A percentile compares a stretch with the other conserved stretches of the same genome.
Conservation (phyloP, 64 coral and sea anemone genomes). For the Astreopora myriophthalma region DNA sequence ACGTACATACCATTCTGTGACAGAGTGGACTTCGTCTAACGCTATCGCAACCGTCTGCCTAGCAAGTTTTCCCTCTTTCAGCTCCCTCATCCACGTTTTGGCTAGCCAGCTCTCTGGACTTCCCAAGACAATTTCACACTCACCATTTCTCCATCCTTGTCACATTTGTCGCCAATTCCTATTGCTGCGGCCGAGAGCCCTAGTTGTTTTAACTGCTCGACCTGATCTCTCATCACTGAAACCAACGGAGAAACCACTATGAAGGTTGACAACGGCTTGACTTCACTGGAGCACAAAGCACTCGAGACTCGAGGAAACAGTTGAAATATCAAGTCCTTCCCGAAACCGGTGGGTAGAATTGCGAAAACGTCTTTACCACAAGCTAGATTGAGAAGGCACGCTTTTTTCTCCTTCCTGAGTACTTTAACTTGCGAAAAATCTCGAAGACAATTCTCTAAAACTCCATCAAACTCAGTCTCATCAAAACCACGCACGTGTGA, state of each 20-base stretch:
- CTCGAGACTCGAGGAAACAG: too few species aligned
- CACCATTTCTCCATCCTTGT: background rate
- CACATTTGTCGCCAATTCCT: background rate
- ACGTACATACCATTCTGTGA: constrained; percentile 51
- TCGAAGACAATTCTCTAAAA: too few species aligned
- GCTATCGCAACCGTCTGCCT: constrained; percentile 21
- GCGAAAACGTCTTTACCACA: too few species aligned
- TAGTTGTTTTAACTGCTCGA: background rate
- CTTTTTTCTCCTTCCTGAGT: too few species aligned
- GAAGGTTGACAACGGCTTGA: background rate
- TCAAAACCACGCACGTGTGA: too few species aligned
- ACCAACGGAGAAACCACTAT: background rate
- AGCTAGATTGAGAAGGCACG: too few species aligned
- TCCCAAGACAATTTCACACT: constrained; percentile 40
- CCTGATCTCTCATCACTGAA: background rate
- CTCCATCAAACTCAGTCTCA: too few species aligned
- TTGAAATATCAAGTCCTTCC: too few species aligned
- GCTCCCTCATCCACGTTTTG: constrained; percentile 31
- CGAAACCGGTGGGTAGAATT: too few species aligned
- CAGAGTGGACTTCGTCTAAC: constrained; percentile 36
- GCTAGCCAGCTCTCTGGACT: constrained; percentile 55
- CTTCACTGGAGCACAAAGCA: too few species aligned
- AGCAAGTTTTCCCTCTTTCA: constrained; percentile 37
- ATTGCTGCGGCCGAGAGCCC: background rate
- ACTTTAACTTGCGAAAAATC: too few species aligned